A percentile compares a stretch with the other conserved stretches of the same genome.
Evolutionary conservation across 1,140 invertebrate genomes (phyloP).

Genomic region (Aethina tumida): DNA sequence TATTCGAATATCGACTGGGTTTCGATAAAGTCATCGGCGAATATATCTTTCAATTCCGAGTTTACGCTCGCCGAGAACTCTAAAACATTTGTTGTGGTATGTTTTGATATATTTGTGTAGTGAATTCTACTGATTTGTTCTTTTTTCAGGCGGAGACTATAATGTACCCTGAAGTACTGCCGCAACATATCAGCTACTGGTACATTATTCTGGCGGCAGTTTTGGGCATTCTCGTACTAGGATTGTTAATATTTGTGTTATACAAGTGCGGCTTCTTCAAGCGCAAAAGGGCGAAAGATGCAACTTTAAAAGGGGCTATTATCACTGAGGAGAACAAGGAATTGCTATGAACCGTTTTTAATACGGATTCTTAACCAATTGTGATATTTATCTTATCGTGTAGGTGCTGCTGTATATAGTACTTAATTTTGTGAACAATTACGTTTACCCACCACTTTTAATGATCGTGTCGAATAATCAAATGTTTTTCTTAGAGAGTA

Average conservation of each 20-base stretch:
- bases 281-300: constrained; percentile 56
- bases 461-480: no score
- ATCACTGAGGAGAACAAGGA: no score
- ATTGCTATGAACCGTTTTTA: no score
- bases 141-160: constrained; percentile 62
- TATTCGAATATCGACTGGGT: constrained; percentile 78
- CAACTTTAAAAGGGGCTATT: no score
- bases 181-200: constrained; percentile 65
- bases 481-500: no score
- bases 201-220: constrained; percentile 72
- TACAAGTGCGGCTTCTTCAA: constrained; percentile 89
- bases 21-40: constrained; percentile 55
- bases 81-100: constrained; percentile 5
- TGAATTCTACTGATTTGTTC: constrained; percentile 11
- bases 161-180: constrained; percentile 64
- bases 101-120: constrained; percentile 4
- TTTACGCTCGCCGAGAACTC: constrained; percentile 3
- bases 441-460: no score
- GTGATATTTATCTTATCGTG: no score
- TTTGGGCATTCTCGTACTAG: constrained; percentile 66
- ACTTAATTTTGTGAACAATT: no score
- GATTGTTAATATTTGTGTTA: constrained; percentile 63
- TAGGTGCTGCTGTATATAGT: no score
- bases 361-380: no score
- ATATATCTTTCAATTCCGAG: constrained; percentile 7